Evolutionary conservation across 2,797 vertebrate species (phyloP), one percentile per base, ranked within the genome.

Genomic region (Clamator glandarius): DNA sequence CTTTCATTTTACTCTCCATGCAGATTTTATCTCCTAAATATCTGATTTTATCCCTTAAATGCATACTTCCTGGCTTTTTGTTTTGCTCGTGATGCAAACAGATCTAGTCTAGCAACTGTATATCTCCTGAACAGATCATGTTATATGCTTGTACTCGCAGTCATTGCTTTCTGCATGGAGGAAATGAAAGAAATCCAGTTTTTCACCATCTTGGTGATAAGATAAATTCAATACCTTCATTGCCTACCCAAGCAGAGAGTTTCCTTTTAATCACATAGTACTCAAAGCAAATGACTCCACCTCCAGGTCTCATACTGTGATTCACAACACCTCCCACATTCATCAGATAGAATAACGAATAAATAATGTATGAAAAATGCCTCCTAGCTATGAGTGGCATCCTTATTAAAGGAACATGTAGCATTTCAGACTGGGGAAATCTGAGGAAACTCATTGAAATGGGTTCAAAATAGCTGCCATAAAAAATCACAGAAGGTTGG

Each of bases 171-270:
- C 87, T 69, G 84, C 62, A 91, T 86, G 66, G 55, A 92, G 66
- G 84, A 95, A 95, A 93, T 95, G 14, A 93, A 94, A 94, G 66
- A 84, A 95, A 92, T 64, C 24, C 55, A 94, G 75, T 90, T 91
- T 94, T 89, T 92, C 73, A 90, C 88, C 50, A 20, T 73, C 84
- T 89, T 3, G 1, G 39, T 87, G 93, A 92, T 94, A 94, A 95
- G 66, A 81, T 62, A 81, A 81, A 86, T 91, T 73, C 87, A 79
- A 62, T 95, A 78, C 66, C 48, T 94, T 92, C 76, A 35, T 84
- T 86, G 82, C 91, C 89, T 84, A 83, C 0, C 1, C 94, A 96
- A 95, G 84, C 46, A 82, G 39, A 91, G 83, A 84, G 36, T 77
- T 67, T 94, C 78, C 84, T 95, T 96, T 93, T 95, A 94, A 96